Evolutionary conservation across 1,140 invertebrate genomes (phyloP).

Genomic region (Nymphalis io): DNA sequence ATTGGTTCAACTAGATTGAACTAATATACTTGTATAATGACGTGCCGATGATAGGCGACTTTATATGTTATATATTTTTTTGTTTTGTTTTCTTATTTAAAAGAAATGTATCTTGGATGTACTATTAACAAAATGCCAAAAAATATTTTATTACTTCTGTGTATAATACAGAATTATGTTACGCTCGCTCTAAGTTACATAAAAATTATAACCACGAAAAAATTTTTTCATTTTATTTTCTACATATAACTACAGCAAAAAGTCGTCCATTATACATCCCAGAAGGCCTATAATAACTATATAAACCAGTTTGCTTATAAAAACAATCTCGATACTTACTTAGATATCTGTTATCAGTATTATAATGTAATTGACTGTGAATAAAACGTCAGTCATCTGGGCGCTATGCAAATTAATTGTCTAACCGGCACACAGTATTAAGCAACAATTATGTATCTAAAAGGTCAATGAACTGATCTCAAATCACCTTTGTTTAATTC

Average conservation of each 20-base stretch:
- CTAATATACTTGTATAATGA: not conserved
- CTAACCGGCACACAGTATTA: not conserved
- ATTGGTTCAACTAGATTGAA: not conserved
- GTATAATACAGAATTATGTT: too few species aligned
- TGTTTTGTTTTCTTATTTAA: too few species aligned
- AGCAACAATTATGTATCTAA: slow-evolving; percentile 5
- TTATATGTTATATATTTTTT: not conserved
- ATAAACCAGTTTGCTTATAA: not conserved
- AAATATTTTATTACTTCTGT: too few species aligned
- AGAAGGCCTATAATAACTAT: not conserved
- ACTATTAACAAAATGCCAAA: too few species aligned
- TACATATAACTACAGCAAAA: not conserved
- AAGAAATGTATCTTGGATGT: too few species aligned
- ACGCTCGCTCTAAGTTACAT: too few species aligned
- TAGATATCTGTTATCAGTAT: slow-evolving; percentile 3
- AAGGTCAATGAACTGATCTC: not conserved
- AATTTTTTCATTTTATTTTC: too few species aligned
- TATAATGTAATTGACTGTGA: slow-evolving; percentile 6
- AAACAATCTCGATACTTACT: not conserved
- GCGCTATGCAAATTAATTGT: slow-evolving; percentile 5
- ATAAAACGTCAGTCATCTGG: slow-evolving; percentile 10
- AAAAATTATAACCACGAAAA: too few species aligned
- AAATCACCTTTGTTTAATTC: not conserved
- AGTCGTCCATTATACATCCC: not conserved
- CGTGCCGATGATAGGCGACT: not conserved